These are phyloP conservation scores for Tenthredo notha DNA, from an alignment of 2,888 invertebrate genomes.

Conservation along the genomic window DNA sequence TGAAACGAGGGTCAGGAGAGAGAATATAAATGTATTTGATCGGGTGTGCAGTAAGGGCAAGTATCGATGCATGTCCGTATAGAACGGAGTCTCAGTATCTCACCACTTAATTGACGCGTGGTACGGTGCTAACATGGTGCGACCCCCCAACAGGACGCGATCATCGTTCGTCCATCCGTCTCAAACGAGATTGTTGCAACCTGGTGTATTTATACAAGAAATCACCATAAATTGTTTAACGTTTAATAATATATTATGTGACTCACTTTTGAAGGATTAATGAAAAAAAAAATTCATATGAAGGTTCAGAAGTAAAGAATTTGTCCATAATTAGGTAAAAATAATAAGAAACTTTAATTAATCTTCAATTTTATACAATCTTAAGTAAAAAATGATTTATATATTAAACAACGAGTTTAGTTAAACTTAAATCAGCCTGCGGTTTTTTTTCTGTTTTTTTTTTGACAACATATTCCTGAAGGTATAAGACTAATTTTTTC, in stretches of 20 bases:
- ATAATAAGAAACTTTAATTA: background rate
- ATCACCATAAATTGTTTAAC: background rate
- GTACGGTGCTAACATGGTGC: constrained; percentile 77
- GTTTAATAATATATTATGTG: background rate
- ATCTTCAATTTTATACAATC: too few relatives aligned
- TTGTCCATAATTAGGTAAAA: too few relatives aligned
- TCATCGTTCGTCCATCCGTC: constrained; percentile 63
- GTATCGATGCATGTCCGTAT: constrained; percentile 71
- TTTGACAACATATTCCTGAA: too few relatives aligned
- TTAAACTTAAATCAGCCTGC: too few relatives aligned
- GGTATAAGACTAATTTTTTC: too few relatives aligned
- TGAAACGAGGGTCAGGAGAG: constrained; percentile 24
- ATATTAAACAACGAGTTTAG: too few relatives aligned
- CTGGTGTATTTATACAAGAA: background rate
- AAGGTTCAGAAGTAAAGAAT: too few relatives aligned
- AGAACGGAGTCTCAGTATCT: constrained; percentile 77
- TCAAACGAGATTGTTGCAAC: constrained; percentile 22
- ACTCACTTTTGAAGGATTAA: too few relatives aligned
- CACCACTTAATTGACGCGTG: constrained; percentile 78
- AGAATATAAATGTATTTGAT: constrained; percentile 45
- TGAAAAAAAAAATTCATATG: too few relatives aligned
- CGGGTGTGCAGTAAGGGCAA: constrained; percentile 57
- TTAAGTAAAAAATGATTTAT: too few relatives aligned
- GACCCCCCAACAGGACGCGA: constrained; percentile 74
- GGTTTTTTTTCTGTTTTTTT: too few relatives aligned